Evolutionary conservation across 2,113 vertebrate genomes (phyloP).

Genomic region (Xenopus laevis): DNA sequence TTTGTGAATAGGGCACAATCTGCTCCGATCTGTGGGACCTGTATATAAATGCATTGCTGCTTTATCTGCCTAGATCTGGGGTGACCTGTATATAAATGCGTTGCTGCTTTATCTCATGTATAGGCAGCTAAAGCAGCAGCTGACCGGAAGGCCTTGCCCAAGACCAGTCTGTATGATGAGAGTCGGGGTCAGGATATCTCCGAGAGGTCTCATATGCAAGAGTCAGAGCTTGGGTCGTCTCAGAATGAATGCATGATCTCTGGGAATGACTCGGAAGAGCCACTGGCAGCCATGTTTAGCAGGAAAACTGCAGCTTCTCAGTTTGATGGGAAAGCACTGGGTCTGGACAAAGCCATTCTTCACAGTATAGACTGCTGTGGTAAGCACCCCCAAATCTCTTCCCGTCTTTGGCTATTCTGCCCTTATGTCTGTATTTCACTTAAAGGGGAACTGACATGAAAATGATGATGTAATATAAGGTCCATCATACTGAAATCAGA

Average conservation of each 20-base stretch:
- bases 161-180: slow-evolving; percentile 73
- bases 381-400: slow-evolving; percentile 55
- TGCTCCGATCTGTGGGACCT: too few species aligned
- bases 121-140: slow-evolving; percentile 89
- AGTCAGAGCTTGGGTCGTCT: slow-evolving; percentile 76
- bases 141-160: slow-evolving; percentile 80
- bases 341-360: slow-evolving; percentile 93
- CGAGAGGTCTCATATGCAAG: slow-evolving; percentile 73
- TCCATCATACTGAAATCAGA: too few species aligned
- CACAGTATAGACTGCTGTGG: slow-evolving; percentile 97
- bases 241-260: slow-evolving; percentile 80
- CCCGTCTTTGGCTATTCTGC: too few species aligned
- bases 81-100: too few species aligned
- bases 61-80: too few species aligned
- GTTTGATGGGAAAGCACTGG: slow-evolving; percentile 95
- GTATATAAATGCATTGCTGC: too few species aligned
- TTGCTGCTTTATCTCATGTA: neutral
- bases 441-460: too few species aligned
- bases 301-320: slow-evolving; percentile 87
- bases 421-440: too few species aligned
- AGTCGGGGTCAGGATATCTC: slow-evolving; percentile 75
- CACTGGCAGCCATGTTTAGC: slow-evolving; percentile 77
- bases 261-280: slow-evolving; percentile 82
- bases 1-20: too few species aligned
- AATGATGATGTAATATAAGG: too few species aligned